Evolutionary conservation across 2,797 vertebrate genomes (phyloP), one percentile per base, ranked within the genome.

Genomic region (Champsocephalus esox): DNA sequence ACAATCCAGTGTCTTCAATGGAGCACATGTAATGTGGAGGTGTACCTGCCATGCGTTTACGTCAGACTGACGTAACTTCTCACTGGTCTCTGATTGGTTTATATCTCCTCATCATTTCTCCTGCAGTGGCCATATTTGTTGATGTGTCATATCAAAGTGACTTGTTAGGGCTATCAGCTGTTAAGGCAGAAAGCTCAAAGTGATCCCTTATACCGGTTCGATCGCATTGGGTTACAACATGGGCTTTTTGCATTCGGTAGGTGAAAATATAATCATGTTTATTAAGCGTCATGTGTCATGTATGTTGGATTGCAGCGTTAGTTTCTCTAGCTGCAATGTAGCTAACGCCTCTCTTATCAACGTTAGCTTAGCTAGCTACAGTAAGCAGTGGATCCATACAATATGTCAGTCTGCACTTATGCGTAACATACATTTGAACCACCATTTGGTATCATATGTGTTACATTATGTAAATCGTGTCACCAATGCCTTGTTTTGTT

Each of bases 131-230:
- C 94, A 96, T 96, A 87, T 96, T 95, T 96, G 95, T 96, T 96
- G 95, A 96, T 96, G 95, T 96, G 95, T 95, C 95, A 96, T 92
- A 91, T 90, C 89, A 87, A 79, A 92, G 86, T 82, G 90, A 87
- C 76, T 89, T 75, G 83, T 75, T 73, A 62, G 71, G 75, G 57
- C 66, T 62, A 81, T 87, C 89, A 92, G 87, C 88, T 89, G 87
- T 50, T 32, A 11, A 55, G 66, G 41, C 43, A 70, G 38, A 65
- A 32, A 49, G 58, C 51, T 70, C 54, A 52, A 79, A 86, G 78
- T 91, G 90, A 61, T 54, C n/a, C 46, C 21, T 56, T 50, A 59
- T 24, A 16, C 52, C 9, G 17, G 10, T 49, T 69, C 41, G 21
- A 59, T 70, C 17, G 14, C 46, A n/a, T 64, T 43, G 59, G 79